Evolutionary conservation across 2,888 invertebrate species (phyloP).

Genomic region (Drosophila gaucha): DNA sequence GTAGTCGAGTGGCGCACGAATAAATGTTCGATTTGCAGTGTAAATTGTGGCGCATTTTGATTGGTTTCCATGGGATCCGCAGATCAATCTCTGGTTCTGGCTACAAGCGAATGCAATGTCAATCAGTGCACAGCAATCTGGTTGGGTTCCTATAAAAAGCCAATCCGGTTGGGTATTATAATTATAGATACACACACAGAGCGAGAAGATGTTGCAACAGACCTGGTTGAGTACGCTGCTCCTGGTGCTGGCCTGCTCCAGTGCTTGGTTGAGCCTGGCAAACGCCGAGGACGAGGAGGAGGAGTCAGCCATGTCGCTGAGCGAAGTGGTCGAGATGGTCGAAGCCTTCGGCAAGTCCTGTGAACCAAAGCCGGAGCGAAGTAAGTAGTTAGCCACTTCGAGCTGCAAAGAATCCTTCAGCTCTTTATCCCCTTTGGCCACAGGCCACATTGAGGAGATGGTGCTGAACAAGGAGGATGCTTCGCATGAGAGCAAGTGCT

Average conservation of each 20-base stretch:
- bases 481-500: constrained; percentile 77
- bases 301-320: constrained; percentile 49
- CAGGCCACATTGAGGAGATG: constrained; percentile 72
- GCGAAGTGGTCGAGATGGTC: constrained; percentile 62
- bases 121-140: neutral
- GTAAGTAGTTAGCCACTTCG: constrained; percentile 35
- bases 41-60: constrained; percentile 12
- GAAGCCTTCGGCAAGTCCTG: constrained; percentile 62
- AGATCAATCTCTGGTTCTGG: constrained; percentile 10
- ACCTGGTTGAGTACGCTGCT: constrained; percentile 23
- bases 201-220: constrained; percentile 18
- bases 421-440: too few relatives aligned
- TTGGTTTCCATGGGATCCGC: constrained; percentile 7
- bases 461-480: constrained; percentile 66
- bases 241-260: constrained; percentile 42
- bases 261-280: constrained; percentile 18
- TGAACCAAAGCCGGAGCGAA: constrained; percentile 50
- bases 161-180: neutral
- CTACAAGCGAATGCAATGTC: constrained; percentile 20
- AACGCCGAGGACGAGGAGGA: constrained; percentile 49
- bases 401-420: neutral
- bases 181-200: neutral
- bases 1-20: constrained; percentile 31
- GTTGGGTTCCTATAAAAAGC: constrained; percentile 20
- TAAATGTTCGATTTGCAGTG: constrained; percentile 22